Evolutionary conservation across 2,113 vertebrate species (phyloP).

Genomic region (Indri indri): DNA sequence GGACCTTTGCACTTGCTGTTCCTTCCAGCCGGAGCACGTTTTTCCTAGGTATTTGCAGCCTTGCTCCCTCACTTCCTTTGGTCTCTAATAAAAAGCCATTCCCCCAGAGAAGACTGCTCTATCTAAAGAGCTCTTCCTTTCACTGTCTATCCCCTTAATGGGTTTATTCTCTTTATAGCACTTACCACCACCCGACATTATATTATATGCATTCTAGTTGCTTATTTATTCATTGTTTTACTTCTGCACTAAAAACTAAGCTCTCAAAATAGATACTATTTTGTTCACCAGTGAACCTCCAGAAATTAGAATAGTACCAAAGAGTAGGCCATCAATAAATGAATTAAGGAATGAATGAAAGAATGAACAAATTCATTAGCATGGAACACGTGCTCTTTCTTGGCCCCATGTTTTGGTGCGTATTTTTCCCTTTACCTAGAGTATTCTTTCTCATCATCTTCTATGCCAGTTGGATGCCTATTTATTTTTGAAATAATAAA

Average conservation of each 20-base stretch:
- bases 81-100: background rate
- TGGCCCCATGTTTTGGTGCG: background rate
- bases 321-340: slow-evolving; percentile 8
- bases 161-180: background rate
- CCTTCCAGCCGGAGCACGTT: background rate
- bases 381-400: background rate
- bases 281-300: background rate
- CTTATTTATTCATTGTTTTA: slow-evolving; percentile 66
- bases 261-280: slow-evolving; percentile 53
- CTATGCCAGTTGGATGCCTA: background rate
- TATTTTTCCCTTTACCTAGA: background rate
- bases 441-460: background rate
- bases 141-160: background rate
- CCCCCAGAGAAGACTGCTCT: background rate
- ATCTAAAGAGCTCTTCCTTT: background rate
- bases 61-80: background rate
- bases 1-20: background rate
- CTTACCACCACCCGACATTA: background rate
- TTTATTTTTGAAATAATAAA: background rate
- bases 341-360: background rate
- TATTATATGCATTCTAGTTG: background rate
- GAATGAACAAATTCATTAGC: slow-evolving; percentile 12
- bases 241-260: slow-evolving; percentile 57
- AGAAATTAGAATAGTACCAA: slow-evolving; percentile 29
- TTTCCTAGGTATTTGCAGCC: background rate